These are phyloP conservation scores for Poliocrania exsul DNA, from an alignment of 2,797 vertebrate genomes.

Conservation along the genomic window DNA sequence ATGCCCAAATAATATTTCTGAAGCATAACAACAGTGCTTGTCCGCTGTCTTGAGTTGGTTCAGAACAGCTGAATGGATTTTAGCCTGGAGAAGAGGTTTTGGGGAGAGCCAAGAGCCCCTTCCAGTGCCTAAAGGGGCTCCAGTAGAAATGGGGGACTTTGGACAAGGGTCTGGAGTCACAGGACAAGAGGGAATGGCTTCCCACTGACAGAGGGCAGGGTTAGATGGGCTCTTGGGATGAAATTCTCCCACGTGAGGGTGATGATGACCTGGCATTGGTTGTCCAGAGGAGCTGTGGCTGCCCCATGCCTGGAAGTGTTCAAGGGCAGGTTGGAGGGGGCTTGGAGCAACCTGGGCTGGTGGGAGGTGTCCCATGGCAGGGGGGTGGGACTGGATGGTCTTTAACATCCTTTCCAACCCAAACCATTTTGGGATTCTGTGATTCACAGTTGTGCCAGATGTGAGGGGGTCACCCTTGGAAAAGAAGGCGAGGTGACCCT, in stretches of 20 bases:
- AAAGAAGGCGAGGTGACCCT: not conserved
- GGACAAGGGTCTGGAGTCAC: accelerated
- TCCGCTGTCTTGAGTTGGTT: accelerated
- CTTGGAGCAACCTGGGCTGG: accelerated
- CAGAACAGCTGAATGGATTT: not conserved
- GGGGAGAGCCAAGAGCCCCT: not conserved
- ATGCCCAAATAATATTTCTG: not conserved
- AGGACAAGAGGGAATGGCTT: not conserved
- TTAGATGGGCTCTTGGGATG: accelerated
- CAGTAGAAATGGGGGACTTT: not conserved
- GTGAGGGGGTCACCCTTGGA: not conserved
- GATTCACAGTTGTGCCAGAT: not conserved
- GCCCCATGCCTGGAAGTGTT: not conserved
- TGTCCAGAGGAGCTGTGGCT: not conserved
- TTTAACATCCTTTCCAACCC: not conserved
- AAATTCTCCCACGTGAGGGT: not conserved
- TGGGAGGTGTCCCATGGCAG: not conserved
- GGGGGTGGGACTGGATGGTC: accelerated
- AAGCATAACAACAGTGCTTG: not conserved
- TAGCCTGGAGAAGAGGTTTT: not conserved
- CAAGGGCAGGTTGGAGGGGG: accelerated
- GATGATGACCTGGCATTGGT: accelerated
- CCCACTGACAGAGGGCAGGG: not conserved
- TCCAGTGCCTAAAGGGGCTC: not conserved
- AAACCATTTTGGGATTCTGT: not conserved